Conservation (phyloP, 2,113 vertebrate species). For the Panthera tigris region DNA sequence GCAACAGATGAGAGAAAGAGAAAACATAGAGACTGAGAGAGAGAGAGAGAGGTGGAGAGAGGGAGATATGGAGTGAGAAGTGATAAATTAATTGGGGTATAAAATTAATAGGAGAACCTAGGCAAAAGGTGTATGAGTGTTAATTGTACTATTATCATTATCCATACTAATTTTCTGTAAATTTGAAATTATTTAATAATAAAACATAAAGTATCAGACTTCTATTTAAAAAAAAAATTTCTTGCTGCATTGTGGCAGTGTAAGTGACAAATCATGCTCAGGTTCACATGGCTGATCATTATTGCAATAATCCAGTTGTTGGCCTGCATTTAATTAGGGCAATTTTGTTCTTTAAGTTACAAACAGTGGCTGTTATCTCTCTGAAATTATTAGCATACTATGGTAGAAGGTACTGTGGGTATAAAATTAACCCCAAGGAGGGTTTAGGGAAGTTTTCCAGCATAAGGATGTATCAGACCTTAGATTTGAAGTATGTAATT, state of each 20-base stretch:
- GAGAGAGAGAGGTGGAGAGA: too few species aligned
- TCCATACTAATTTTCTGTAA: background rate
- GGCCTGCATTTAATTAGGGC: background rate
- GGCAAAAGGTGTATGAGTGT: rapidly evolving
- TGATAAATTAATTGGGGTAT: background rate
- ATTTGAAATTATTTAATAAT: background rate
- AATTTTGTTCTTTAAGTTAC: background rate
- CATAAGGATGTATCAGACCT: too few species aligned
- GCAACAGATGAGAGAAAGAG: background rate
- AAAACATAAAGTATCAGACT: background rate
- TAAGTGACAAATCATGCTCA: background rate
- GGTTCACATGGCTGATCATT: too few species aligned
- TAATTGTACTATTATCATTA: background rate
- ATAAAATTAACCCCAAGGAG: background rate
- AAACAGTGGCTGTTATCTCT: background rate
- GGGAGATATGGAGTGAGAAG: background rate
- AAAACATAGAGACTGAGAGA: too few species aligned
- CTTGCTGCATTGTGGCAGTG: background rate
- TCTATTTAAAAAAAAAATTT: background rate
- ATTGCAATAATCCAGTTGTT: too few species aligned
- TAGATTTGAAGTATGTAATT: too few species aligned
- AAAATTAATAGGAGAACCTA: background rate
- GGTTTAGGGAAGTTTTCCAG: too few species aligned
- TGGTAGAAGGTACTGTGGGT: rapidly evolving
- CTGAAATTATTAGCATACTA: background rate